Evolutionary conservation across 1,140 invertebrate genomes (phyloP), one percentile per base, ranked within the genome.

Genomic region (Panagrolaimus sp.): DNA sequence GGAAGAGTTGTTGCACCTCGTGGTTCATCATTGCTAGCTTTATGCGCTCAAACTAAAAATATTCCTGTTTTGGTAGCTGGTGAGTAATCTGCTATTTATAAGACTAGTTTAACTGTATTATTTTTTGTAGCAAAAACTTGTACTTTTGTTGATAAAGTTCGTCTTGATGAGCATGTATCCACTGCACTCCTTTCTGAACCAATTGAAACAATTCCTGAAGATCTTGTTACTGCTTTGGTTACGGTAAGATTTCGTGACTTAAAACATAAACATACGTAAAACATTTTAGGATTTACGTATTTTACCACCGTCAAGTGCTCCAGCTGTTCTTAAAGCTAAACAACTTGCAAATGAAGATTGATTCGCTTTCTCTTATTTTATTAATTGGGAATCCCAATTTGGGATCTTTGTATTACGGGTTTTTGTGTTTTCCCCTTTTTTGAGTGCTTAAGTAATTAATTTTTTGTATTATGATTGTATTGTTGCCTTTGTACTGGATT

Each of bases 31-130:
- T 13, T 48, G 7, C 23, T 66, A 3, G 65, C 65, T 14, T 38
- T 66, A 27, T 16, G 27, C 8, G 65, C 65, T 23, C 42, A 66
- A 43, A 31, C 65, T 13, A 16, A 16, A 3, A 66, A 66, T 66
- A 47, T 66, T 20, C 65, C 65, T 9, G 65, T 66, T 23, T 44
- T 66, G 11, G 27, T 66, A n/a, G 65, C 65, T 31, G n/a, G n/a
- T n/a, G n/a, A n/a, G n/a, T n/a, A n/a, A n/a, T n/a, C n/a, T n/a
- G n/a, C n/a, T n/a, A n/a, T n/a, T n/a, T n/a, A n/a, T n/a, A n/a
- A n/a, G n/a, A n/a, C n/a, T n/a, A n/a, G n/a, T n/a, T n/a, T n/a
- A n/a, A n/a, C n/a, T n/a, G n/a, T n/a, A n/a, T n/a, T n/a, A n/a
- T n/a, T n/a, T n/a, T n/a, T n/a, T n/a, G n/a, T n/a, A n/a, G 65